Evolutionary conservation across 2,888 invertebrate species (phyloP).

Genomic region (Cylloceria caligata): DNA sequence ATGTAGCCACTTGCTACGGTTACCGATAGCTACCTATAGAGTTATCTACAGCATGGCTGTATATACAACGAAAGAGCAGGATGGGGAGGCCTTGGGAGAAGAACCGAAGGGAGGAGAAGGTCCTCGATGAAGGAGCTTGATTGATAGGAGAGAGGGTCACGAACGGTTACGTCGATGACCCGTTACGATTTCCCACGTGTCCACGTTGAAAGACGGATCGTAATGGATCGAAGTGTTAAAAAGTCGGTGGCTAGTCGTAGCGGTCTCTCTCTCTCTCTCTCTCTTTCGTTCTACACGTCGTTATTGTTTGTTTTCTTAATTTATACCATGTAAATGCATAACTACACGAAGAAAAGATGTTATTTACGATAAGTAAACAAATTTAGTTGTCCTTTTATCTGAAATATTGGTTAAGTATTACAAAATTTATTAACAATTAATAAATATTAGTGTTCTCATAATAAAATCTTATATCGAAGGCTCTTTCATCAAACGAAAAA

Average conservation of each 20-base stretch:
- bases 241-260: slow-evolving; percentile 67
- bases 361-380: too few species aligned
- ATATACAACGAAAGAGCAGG: neutral
- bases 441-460: too few species aligned
- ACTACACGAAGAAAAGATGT: too few species aligned
- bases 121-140: slow-evolving; percentile 68
- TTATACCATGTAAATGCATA: neutral
- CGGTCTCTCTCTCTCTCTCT: neutral
- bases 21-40: slow-evolving; percentile 18
- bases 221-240: slow-evolving; percentile 72
- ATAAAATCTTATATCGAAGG: too few species aligned
- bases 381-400: too few species aligned
- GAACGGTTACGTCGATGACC: slow-evolving; percentile 81
- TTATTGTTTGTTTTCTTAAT: neutral
- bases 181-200: slow-evolving; percentile 58
- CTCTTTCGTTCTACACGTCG: too few species aligned
- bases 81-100: neutral
- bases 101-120: slow-evolving; percentile 33
- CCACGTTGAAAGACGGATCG: slow-evolving; percentile 72
- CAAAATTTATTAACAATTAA: too few species aligned
- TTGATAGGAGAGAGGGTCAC: slow-evolving; percentile 74
- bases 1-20: slow-evolving; percentile 34
- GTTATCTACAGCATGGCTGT: neutral
- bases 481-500: too few species aligned
- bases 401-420: too few species aligned